These are phyloP conservation scores for Peromyscus melanophrys DNA, from an alignment of 2,797 vertebrate species.

Conservation along the genomic window DNA sequence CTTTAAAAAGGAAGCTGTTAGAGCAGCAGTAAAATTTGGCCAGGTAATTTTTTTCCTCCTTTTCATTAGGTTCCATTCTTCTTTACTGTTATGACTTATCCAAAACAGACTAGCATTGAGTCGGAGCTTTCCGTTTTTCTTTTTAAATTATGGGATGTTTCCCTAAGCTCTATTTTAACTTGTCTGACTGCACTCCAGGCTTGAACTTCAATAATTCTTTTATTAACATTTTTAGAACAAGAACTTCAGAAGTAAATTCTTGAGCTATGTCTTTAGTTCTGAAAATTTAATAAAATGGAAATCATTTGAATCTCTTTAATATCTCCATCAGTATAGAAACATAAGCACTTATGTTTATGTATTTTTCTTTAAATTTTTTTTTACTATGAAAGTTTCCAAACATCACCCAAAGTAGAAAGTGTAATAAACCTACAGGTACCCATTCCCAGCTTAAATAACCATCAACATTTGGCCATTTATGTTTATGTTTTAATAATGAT, in stretches of 20 bases:
- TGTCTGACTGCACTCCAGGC: slow-evolving; percentile 11
- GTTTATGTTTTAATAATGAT: slow-evolving; percentile 57
- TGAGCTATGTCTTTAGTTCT: slow-evolving; percentile 51
- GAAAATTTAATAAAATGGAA: slow-evolving; percentile 68
- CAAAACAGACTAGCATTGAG: slow-evolving; percentile 45
- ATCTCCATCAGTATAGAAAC: slow-evolving; percentile 50
- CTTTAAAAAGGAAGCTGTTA: slow-evolving; percentile 70
- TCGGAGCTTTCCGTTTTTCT: slow-evolving; percentile 68
- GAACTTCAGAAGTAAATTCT: slow-evolving; percentile 52
- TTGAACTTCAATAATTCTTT: slow-evolving; percentile 58
- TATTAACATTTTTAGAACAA: slow-evolving; percentile 72
- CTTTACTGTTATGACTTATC: slow-evolving; percentile 67
- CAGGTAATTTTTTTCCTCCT: slow-evolving; percentile 72
- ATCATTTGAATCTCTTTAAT: slow-evolving; percentile 71
- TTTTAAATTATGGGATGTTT: slow-evolving; percentile 74
- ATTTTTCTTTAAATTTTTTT: slow-evolving; percentile 76
- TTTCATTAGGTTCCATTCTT: slow-evolving; percentile 77
- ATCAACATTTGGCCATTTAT: slow-evolving; percentile 55
- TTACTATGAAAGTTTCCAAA: slow-evolving; percentile 74
- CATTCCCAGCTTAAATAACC: slow-evolving; percentile 37
- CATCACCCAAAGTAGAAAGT: slow-evolving; percentile 35
- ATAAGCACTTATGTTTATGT: slow-evolving; percentile 62
- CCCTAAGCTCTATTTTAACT: slow-evolving; percentile 69
- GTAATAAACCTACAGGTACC: slow-evolving; percentile 18
- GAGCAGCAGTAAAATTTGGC: slow-evolving; percentile 59